A percentile compares a stretch with the other conserved stretches of the same genome.
Conservation (phyloP, 2,888 invertebrate genomes). For the Papilio gigon region DNA sequence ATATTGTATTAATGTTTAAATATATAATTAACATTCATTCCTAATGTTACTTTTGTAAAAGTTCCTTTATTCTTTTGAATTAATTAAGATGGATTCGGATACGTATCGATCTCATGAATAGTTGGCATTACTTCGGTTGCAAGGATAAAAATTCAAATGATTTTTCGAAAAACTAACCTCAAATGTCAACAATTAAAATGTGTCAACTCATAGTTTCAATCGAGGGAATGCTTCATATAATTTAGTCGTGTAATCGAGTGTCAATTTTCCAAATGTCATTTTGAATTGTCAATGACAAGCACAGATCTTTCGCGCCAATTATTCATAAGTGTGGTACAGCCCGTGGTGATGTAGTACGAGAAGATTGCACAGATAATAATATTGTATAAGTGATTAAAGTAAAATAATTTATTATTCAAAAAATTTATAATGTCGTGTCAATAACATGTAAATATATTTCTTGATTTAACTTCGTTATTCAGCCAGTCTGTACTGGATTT, state of each 20-base stretch:
- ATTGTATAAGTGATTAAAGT: slow-evolving; percentile 5
- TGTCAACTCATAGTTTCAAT: too few species aligned
- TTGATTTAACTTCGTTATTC: too few species aligned
- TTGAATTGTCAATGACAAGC: too few species aligned
- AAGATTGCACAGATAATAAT: slow-evolving; percentile 15
- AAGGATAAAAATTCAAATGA: background rate
- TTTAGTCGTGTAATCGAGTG: too few species aligned
- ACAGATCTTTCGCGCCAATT: too few species aligned
- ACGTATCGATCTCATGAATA: slow-evolving; percentile 7
- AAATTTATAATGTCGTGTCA: slow-evolving; percentile 8
- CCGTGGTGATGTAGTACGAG: slow-evolving; percentile 14
- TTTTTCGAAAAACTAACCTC: background rate
- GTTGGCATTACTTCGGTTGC: background rate
- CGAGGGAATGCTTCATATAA: too few species aligned
- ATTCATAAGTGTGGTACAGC: slow-evolving; percentile 2
- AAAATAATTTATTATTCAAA: slow-evolving; percentile 13
- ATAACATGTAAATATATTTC: slow-evolving; percentile 13
- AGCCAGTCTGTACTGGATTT: background rate
- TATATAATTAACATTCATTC: slow-evolving; percentile 29
- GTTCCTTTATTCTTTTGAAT: slow-evolving; percentile 36
- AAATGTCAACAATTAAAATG: too few species aligned
- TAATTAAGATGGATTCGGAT: slow-evolving; percentile 15
- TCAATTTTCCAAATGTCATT: too few species aligned
- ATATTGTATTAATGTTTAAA: background rate
- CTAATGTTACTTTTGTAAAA: slow-evolving; percentile 29